Evolutionary conservation across 2,797 vertebrate species (phyloP), one percentile per base, ranked within the genome.

Genomic region (Choloepus didactylus): DNA sequence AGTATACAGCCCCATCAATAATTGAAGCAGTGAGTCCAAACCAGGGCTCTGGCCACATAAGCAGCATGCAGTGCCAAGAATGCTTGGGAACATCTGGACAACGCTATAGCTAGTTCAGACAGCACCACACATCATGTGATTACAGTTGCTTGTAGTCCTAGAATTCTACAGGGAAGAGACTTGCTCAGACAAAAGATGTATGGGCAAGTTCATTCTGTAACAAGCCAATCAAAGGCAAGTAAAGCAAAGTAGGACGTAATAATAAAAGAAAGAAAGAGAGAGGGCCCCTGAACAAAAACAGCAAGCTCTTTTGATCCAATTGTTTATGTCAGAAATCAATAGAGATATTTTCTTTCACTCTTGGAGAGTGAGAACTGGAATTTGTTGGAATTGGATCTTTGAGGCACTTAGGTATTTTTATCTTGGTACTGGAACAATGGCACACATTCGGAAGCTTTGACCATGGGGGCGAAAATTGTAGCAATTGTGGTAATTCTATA

Each of bases 251-350:
- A 84, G 66, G 25, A 31, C 73, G 54, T 60, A 80, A 92, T 70
- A 49, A 86, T 27, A 70, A 93, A 92, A 81, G 85, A 70, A 27
- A 75, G 15, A 90, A 6, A 46, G 44, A 82, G 46, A 89, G 29
- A 4, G 66, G 72, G 85, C n/a, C 95, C 88, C 60, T 86, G 35
- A 75, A 64, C 80, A 94, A 96, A 98, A 92, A 70, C 94, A 86
- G 54, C 31, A 91, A 96, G 95, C 66, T 86, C 80, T 96, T 97
- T 96, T 92, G 84, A 97, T 96, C 67, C 46, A 4, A 29, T 92
- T 86, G 91, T 87, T 97, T 95, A 94, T 91, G 96, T 95, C 79
- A 96, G 95, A 98, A 98, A 98, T 97, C 96, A 96, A 96, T 97
- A 95, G 76, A 80, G 93, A 81, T 2, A 0, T 97, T 98, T 98